These are phyloP conservation scores for Monodelphis domestica DNA, from an alignment of 2,797 vertebrate genomes.

Conservation along the genomic window DNA sequence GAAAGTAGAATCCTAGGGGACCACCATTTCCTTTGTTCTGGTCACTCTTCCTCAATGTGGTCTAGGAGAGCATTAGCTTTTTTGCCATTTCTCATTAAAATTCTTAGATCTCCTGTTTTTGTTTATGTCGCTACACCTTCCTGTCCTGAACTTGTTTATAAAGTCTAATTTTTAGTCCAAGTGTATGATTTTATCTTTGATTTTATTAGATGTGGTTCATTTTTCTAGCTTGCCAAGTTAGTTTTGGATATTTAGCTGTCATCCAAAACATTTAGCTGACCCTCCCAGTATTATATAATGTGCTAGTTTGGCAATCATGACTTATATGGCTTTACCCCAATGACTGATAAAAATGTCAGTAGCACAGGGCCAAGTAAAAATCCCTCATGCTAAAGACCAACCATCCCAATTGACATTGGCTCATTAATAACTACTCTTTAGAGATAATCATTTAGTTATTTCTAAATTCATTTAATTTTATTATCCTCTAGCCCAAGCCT, in stretches of 20 bases:
- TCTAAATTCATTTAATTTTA: neutral
- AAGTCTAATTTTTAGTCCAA: neutral
- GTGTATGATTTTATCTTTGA: neutral
- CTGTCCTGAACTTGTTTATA: neutral
- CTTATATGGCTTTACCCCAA: neutral
- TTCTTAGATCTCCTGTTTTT: neutral
- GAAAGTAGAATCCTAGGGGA: neutral
- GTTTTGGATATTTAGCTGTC: neutral
- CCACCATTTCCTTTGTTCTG: neutral
- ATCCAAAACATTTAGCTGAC: neutral
- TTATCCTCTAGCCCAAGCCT: neutral
- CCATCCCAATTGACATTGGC: neutral
- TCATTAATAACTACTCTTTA: neutral
- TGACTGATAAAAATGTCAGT: neutral
- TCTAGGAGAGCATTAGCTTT: neutral
- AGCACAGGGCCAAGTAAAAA: neutral
- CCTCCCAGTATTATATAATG: neutral
- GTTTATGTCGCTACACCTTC: neutral
- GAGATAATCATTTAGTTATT: neutral
- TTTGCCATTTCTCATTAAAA: neutral
- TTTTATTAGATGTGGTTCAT: neutral
- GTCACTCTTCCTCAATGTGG: neutral
- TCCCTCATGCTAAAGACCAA: neutral
- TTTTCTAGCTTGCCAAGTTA: neutral
- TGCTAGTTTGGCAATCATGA: neutral